These are phyloP conservation scores for Chorisops tibialis DNA, from an alignment of 2,888 invertebrate species.

Conservation along the genomic window DNA sequence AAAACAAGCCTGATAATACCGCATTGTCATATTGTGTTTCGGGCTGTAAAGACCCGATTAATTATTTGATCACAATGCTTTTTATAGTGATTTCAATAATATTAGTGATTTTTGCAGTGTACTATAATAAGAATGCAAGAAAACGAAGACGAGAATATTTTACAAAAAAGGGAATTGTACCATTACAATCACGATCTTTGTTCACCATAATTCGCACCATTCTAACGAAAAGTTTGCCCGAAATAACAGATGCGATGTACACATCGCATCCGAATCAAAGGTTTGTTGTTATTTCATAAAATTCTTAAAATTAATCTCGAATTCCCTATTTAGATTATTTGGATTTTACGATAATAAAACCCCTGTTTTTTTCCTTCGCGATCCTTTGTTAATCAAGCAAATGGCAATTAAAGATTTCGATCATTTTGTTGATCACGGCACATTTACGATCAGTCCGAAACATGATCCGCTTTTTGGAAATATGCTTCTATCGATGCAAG, in stretches of 20 bases:
- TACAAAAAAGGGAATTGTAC: neutral
- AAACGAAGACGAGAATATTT: neutral
- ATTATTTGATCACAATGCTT: neutral
- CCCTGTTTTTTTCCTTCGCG: neutral
- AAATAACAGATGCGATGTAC: neutral
- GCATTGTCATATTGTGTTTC: too few relatives aligned
- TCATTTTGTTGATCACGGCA: neutral
- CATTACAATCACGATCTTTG: neutral
- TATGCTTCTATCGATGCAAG: constrained; percentile 44
- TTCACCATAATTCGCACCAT: neutral
- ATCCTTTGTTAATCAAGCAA: neutral
- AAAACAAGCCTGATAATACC: too few relatives aligned
- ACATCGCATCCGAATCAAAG: neutral
- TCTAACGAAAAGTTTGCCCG: neutral
- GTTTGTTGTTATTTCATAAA: neutral
- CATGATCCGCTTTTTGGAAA: neutral
- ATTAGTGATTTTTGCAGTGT: neutral
- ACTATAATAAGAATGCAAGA: neutral
- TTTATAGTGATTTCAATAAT: neutral
- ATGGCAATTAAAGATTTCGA: constrained; percentile 8
- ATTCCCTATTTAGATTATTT: neutral
- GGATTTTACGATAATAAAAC: neutral
- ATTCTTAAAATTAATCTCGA: neutral
- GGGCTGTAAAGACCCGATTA: too few relatives aligned
- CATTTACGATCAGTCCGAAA: neutral